Evolutionary conservation across 2,797 vertebrate species (phyloP).

Genomic region (Eupleurogrammus muticus): DNA sequence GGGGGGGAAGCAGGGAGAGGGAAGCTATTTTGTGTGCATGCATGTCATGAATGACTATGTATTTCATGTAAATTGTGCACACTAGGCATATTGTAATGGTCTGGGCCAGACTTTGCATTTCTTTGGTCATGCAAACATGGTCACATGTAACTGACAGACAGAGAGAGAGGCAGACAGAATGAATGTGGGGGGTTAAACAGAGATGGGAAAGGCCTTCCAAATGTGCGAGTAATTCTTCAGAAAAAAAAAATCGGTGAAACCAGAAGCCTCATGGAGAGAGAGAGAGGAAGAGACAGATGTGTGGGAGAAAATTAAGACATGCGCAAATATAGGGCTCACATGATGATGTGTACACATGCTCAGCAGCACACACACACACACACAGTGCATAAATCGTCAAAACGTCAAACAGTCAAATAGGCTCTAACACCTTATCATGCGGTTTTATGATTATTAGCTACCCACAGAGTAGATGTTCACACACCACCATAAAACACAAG

Average conservation of each 20-base stretch:
- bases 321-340: constrained; percentile 15
- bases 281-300: background rate
- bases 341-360: constrained; percentile 25
- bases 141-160: constrained; percentile 61
- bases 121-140: constrained; percentile 76
- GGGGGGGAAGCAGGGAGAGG: background rate
- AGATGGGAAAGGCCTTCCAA: constrained; percentile 29
- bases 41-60: constrained; percentile 69
- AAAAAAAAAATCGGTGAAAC: constrained; percentile 6
- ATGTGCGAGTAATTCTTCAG: constrained; percentile 13
- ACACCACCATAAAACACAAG: constrained; percentile 66
- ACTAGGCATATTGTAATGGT: constrained; percentile 63
- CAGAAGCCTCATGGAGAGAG: background rate
- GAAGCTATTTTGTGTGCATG: constrained; percentile 45
- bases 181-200: constrained; percentile 36
- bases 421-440: constrained; percentile 67
- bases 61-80: constrained; percentile 76
- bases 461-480: constrained; percentile 60
- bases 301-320: constrained; percentile 4
- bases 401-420: constrained; percentile 66
- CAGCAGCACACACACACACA: constrained; percentile 19
- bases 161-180: constrained; percentile 24
- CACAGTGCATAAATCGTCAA: constrained; percentile 56
- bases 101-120: constrained; percentile 71
- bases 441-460: constrained; percentile 73